Evolutionary conservation across 2,888 invertebrate species (phyloP).

Genomic region (Pristionchus entomophagus): DNA sequence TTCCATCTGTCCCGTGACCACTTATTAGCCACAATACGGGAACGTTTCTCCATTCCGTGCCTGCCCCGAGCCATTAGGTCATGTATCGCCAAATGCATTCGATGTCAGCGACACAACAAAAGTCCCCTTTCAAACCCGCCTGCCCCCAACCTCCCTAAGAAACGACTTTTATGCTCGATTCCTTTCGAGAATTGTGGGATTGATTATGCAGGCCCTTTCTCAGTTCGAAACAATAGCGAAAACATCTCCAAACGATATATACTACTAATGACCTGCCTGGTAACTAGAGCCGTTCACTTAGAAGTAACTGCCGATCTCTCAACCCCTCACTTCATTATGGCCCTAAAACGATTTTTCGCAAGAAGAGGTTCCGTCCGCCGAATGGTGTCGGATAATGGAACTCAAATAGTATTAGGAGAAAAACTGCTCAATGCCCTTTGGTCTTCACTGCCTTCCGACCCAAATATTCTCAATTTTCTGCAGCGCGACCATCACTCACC

Average conservation of each 20-base stretch:
- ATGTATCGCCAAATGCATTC: neutral
- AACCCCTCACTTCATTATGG: neutral
- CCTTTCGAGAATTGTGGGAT: neutral
- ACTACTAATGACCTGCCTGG: neutral
- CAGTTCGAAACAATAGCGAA: neutral
- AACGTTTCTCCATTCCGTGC: neutral
- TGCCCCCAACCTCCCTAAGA: neutral
- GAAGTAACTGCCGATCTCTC: constrained; percentile 5
- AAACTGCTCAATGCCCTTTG: neutral
- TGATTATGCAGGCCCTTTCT: neutral
- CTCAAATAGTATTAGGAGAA: neutral
- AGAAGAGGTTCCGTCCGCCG: neutral
- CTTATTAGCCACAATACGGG: neutral
- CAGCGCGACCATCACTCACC: neutral
- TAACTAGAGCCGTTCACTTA: constrained; percentile 20
- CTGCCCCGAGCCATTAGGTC: neutral
- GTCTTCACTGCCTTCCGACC: neutral
- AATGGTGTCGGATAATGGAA: constrained; percentile 1
- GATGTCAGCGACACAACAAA: constrained; percentile 6
- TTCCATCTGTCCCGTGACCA: constrained; percentile 2
- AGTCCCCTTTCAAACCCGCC: neutral
- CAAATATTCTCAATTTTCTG: neutral
- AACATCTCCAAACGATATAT: neutral
- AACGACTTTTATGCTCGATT: neutral
- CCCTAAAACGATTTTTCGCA: neutral